Evolutionary conservation across 2,888 invertebrate species (phyloP), one percentile per base, ranked within the genome.

Genomic region (Clusia tigrina): DNA sequence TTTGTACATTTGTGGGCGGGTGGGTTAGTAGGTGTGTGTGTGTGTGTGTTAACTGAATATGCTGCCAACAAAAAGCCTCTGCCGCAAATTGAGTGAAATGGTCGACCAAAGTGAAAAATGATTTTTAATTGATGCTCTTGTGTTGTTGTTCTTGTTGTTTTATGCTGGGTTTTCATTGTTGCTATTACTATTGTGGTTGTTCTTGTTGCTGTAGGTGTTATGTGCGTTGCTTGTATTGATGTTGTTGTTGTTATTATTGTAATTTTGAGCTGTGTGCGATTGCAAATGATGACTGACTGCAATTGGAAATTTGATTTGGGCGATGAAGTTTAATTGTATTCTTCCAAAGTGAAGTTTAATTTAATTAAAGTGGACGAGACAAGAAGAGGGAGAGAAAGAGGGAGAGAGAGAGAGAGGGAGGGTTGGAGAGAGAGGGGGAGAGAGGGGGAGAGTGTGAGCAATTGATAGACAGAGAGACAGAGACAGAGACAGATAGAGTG

Each of bases 111-210:
- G 66, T 69, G 70, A 72, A 74, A 75, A 79, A 70, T 68, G 73
- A 65, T 77, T 75, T 78, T 78, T 78, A 78, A 78, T 51, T 24
- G 18, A 24, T 57, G 10, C 25, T 56, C 17, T 60, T 54, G 79
- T 77, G 77, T 67, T 53, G 37, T 26, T n/a, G 48, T 48, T 48
- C 10, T 48, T 48, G 20, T 48, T 48, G 48, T 32, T 48, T 48
- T n/a, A 5, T 48, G 48, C n/a, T 18, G n/a, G n/a, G n/a, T n/a
- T n/a, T n/a, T n/a, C n/a, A n/a, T n/a, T n/a, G n/a, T 53, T 54
- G 58, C 46, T 55, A 24, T 58, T 20, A n/a, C 25, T 57, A 38
- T 32, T 22, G n/a, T 20, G 12, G 20, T n/a, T 60, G 18, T 37
- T 55, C 12, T 51, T 54, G 37, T 42, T 59, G 51, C 57, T 54